Base-by-base conservation (phyloP, 2,113 vertebrate genomes). In the Rhinichthys klamathensis region DNA sequence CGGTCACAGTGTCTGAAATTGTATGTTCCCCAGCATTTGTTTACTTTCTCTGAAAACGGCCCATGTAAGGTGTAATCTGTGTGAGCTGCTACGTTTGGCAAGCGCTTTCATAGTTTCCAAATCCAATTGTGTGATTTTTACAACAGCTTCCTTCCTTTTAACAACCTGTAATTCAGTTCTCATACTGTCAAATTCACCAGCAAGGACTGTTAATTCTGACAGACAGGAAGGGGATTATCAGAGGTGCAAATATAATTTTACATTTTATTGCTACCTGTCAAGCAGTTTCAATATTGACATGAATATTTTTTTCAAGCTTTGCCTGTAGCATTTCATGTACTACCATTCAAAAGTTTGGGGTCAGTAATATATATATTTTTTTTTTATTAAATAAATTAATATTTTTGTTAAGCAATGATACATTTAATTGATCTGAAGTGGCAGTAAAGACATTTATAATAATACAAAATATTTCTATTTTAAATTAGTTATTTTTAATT, bases 1-100 rank as follows among this genome's bases (percentile, higher is more conserved):
- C 99, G 99, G 91, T 99, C 98, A 0, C 95, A 99, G 49, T 99
- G 98, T 92, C 95, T 99, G 87, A 99, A 99, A 92, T 89, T 99
- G 98, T 99, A 94, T 97, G 98, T 98, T 86, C 18, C 25, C 2
- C n/a, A 16, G 15, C 38, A 18, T 63, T 86, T 84, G 3, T 65
- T 77, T 30, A 15, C 16, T 11, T 54, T 76, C 30, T 77, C 49
- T 46, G 13, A 65, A 67, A 46, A 35, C 54, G 49, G 27, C 74
- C 46, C 27, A 21, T 46, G 3, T 27, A 25, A 76, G 4, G 35
- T 41, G 21, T 12, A 41, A 72, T 72, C 69, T n/a, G 32, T 70
- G 23, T 72, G 32, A 70, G 32, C 32, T 70, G 18, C 32, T 76
- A 27, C 13, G 15, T 54, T 75, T 75, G 46, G n/a, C 41, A 75